phyloP scores from a whole-genome alignment of 2,888 invertebrate species.

The Acronicta leporina region DNA sequence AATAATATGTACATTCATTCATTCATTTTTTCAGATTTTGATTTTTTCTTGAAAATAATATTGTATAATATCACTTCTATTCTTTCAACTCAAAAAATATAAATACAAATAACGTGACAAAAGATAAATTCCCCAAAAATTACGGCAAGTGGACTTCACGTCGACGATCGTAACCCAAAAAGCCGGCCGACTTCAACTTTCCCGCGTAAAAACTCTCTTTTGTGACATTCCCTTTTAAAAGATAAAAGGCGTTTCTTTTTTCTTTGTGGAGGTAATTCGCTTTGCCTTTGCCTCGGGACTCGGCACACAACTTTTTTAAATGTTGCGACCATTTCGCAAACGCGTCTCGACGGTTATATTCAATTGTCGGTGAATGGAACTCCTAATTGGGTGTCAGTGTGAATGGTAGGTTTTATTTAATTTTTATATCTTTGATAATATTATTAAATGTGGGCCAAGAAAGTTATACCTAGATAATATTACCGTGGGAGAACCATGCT shows the following conservation, averaged over 20 bases:
- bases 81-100: not conserved
- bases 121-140: slow-evolving; percentile 9
- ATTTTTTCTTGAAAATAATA: too few relatives aligned
- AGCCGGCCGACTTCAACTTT: slow-evolving; percentile 19
- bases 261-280: slow-evolving; percentile 55
- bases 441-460: not conserved
- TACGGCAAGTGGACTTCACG: slow-evolving; percentile 12
- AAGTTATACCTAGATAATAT: too few relatives aligned
- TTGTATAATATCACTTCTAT: too few relatives aligned
- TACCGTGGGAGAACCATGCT: too few relatives aligned
- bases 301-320: slow-evolving; percentile 41
- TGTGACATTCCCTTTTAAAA: slow-evolving; percentile 45
- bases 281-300: slow-evolving; percentile 37
- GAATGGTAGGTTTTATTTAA: slow-evolving; percentile 15
- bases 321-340: slow-evolving; percentile 41
- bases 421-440: not conserved
- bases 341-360: slow-evolving; percentile 41
- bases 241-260: slow-evolving; percentile 49
- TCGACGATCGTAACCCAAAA: slow-evolving; percentile 15
- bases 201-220: slow-evolving; percentile 39
- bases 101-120: slow-evolving; percentile 6
- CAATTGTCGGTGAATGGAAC: slow-evolving; percentile 45
- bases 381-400: slow-evolving; percentile 25
- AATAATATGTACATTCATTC: too few relatives aligned
- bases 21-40: too few relatives aligned